Percentiles rank a stretch among this genome's conserved stretches.
Evolutionary conservation across 30 jellyfish, hydroid and myxozoan species (phyloP).

Genomic region (Sanderia malayensis): DNA sequence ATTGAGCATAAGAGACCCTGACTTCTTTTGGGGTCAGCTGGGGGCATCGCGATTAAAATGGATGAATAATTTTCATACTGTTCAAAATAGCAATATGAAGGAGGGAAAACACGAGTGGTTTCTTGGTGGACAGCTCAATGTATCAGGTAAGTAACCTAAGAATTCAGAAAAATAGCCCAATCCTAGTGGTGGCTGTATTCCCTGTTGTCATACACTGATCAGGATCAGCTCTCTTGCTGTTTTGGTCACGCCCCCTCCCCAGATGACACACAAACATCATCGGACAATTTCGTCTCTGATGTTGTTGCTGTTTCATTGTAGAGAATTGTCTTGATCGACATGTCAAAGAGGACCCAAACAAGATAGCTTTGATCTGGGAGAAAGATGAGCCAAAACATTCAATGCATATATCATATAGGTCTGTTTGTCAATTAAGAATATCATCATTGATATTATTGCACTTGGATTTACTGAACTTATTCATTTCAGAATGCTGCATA

Average conservation of each 20-base stretch:
- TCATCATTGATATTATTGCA: too few species aligned
- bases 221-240: too few species aligned
- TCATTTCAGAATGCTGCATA: too few species aligned
- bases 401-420: conserved; percentile 85
- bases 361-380: conserved; percentile 92
- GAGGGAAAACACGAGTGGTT: conserved; percentile 86
- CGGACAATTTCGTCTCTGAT: too few species aligned
- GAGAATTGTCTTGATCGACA: conserved; percentile 95
- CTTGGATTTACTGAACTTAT: too few species aligned
- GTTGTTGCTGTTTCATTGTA: conserved; percentile 10
- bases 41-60: conserved; percentile 65
- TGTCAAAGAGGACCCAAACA: conserved; percentile 67
- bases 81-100: conserved; percentile 44
- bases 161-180: too few species aligned
- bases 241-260: too few species aligned
- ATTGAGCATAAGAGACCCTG: conserved; percentile 63
- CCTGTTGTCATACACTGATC: too few species aligned
- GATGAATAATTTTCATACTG: conserved; percentile 80
- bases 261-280: too few species aligned
- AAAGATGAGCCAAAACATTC: conserved; percentile 91
- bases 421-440: too few species aligned
- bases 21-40: conserved; percentile 81
- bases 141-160: conserved; percentile 83
- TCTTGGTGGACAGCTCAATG: conserved; percentile 78
- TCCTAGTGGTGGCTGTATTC: too few species aligned